Conservation (phyloP, 2,888 invertebrate species). For the Tineola bisselliella region DNA sequence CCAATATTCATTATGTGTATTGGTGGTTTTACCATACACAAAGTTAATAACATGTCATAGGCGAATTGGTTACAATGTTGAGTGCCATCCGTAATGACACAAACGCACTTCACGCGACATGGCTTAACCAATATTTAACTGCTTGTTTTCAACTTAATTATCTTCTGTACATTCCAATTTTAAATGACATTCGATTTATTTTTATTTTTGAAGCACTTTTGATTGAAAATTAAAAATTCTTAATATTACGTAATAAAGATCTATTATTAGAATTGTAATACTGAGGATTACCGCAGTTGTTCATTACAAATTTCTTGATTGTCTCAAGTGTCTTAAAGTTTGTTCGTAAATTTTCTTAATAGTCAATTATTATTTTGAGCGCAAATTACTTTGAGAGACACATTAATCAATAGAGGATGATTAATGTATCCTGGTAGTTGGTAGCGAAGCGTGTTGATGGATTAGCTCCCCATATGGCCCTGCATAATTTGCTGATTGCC, state of each 20-base stretch:
- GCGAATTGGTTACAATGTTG: neutral
- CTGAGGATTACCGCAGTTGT: neutral
- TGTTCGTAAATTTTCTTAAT: neutral
- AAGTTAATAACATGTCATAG: neutral
- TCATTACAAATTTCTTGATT: neutral
- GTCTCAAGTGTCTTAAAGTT: neutral
- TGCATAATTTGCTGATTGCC: conserved; percentile 59
- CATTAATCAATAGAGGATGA: conserved; percentile 65
- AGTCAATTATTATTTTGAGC: conserved; percentile 8
- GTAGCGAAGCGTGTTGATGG: conserved; percentile 37
- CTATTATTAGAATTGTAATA: no score
- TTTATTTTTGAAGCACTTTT: no score
- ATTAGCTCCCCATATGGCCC: conserved; percentile 61
- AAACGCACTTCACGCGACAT: neutral
- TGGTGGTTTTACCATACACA: neutral
- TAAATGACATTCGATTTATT: no score
- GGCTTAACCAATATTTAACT: neutral
- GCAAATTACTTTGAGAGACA: conserved; percentile 28
- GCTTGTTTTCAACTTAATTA: neutral
- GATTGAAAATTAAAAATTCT: no score
- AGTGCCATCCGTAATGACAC: neutral
- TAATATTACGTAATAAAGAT: no score
- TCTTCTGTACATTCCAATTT: neutral
- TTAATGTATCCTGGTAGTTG: conserved; percentile 41
- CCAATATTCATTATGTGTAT: conserved; percentile 47